Conservation (phyloP, 2,797 vertebrate genomes). For the Eulemur rubriventer region DNA sequence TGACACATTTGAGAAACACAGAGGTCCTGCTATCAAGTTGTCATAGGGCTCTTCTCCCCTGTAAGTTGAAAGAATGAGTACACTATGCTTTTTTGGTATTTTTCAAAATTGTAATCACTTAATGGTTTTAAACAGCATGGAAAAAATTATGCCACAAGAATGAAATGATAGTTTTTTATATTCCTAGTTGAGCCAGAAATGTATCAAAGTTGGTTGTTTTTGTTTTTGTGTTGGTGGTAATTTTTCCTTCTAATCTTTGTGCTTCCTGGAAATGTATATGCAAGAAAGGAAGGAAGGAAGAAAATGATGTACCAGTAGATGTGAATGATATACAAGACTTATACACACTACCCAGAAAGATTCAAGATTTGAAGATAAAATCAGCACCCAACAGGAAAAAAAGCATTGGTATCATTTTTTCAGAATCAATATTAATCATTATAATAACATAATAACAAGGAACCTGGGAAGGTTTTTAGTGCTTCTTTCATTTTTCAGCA, state of each 20-base stretch:
- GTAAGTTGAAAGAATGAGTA: neutral
- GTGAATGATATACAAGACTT: neutral
- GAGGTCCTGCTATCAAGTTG: neutral
- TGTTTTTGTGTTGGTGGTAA: neutral
- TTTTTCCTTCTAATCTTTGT: neutral
- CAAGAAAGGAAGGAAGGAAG: neutral
- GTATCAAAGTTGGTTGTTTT: neutral
- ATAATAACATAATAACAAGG: neutral
- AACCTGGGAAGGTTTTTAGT: neutral
- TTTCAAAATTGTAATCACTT: constrained; percentile 17
- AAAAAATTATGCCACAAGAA: neutral
- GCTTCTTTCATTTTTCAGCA: neutral
- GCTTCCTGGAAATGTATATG: neutral
- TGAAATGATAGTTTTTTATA: constrained; percentile 8
- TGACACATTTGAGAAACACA: neutral
- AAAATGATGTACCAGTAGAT: neutral
- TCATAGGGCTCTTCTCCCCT: neutral
- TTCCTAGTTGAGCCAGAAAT: neutral
- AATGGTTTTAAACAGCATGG: constrained; percentile 22
- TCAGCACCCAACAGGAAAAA: neutral
- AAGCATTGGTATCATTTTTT: neutral
- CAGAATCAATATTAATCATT: neutral
- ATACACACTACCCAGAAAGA: neutral
- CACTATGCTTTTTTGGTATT: neutral
- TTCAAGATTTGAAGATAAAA: neutral